Base-by-base conservation (phyloP, 1,140 invertebrate species). In the Probaryconus sp. region DNA sequence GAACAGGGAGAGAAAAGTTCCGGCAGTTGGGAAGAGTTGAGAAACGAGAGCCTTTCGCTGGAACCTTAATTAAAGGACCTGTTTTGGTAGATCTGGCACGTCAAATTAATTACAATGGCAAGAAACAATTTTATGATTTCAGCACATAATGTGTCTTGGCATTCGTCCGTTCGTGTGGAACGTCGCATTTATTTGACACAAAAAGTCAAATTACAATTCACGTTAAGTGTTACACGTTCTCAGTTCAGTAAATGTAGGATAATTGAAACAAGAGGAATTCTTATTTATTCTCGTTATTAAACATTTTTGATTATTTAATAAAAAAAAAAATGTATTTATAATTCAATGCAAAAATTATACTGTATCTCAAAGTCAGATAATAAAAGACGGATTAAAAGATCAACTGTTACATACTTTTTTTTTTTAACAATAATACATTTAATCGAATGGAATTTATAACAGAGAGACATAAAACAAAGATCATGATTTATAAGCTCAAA, bases 1-100 rank as follows among this genome's bases (percentile, higher is more conserved):
- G n/a, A 70, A 70, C 18, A 42, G n/a, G 35, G 30, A 37, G 10
- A 53, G 47, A 53, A 60, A 68, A 69, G 65, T 69, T 69, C 51
- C 65, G 48, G 38, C 11, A 26, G 14, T 38, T 17, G 43, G 31
- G 13, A 31, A n/a, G n/a, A 14, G 9, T 38, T 50, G 26, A 45
- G 17, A 42, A 58, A 21, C 26, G n/a, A 38, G 5, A 14, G 31
- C 16, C 43, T 38, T 31, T 21, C 35, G 14, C 26, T 14, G 4
- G 61, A 14, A 17, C 43, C 20, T 40, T 60, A 68, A 68, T 60
- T 60, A 69, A 60, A 61, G 31, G 45, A 60, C 55, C 33, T 16
- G 42, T 70, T 55, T 56, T 6, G 7, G 3, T 33, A 7, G 6
- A 31, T 30, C 26, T 11, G 42, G 4, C 26, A 14, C 24, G 10